phyloP scores from a whole-genome alignment of 2,888 invertebrate species.

The Exephanes ischioxanthus region DNA sequence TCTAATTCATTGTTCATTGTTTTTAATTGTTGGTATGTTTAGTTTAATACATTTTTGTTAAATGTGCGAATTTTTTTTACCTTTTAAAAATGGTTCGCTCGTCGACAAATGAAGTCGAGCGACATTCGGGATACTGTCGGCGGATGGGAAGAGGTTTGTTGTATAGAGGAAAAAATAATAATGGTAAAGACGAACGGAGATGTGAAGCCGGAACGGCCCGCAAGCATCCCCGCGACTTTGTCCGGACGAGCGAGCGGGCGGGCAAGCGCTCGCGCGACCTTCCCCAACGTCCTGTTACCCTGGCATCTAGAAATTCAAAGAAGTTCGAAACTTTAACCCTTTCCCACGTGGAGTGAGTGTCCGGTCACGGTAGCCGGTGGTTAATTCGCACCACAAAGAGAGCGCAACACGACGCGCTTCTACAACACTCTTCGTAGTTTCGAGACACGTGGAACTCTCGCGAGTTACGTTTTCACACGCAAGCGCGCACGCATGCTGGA shows the following conservation, averaged over 20 bases:
- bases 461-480: background rate
- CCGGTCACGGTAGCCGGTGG: conserved; percentile 32
- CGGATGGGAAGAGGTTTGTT: background rate
- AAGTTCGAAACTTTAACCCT: conserved; percentile 79
- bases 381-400: conserved; percentile 16
- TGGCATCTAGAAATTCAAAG: conserved; percentile 78
- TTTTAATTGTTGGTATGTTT: too few species aligned
- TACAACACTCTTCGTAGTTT: background rate
- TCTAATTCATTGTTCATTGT: too few species aligned
- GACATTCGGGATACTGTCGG: background rate
- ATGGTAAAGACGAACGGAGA: background rate
- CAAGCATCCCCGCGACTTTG: conserved; percentile 42
- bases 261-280: conserved; percentile 45
- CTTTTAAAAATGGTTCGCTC: background rate
- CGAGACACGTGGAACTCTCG: conserved; percentile 5
- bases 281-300: conserved; percentile 73
- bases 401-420: background rate
- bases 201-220: background rate
- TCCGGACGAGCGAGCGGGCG: conserved; percentile 19
- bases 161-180: background rate
- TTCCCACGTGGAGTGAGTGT: conserved; percentile 65
- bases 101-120: background rate
- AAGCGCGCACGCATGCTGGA: background rate
- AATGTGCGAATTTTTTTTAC: background rate
- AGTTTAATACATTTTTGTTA: too few species aligned